Evolutionary conservation across 2,888 invertebrate species (phyloP).

Genomic region (Atethmia centrago): DNA sequence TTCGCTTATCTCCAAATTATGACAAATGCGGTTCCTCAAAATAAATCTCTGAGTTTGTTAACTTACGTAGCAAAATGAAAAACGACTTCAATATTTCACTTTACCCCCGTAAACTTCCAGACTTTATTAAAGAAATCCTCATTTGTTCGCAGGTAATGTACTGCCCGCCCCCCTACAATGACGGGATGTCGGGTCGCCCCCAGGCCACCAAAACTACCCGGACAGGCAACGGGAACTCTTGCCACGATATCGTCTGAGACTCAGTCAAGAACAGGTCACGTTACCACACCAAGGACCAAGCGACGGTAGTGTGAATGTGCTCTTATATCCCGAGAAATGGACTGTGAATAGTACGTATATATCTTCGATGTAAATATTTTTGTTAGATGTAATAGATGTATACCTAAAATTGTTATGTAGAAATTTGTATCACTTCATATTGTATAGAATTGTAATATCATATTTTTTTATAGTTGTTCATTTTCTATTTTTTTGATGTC

Average conservation of each 20-base stretch:
- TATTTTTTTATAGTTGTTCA: conserved; percentile 52
- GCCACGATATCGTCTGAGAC: conserved; percentile 90
- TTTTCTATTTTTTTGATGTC: conserved; percentile 49
- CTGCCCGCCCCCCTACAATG: conserved; percentile 88
- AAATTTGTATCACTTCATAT: conserved; percentile 29
- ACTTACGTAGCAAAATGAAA: conserved; percentile 9
- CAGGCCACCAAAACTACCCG: conserved; percentile 92
- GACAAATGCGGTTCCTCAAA: conserved; percentile 18
- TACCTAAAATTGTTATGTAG: conserved; percentile 57
- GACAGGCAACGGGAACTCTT: conserved; percentile 93
- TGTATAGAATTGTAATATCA: conserved; percentile 48
- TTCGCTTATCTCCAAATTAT: conserved; percentile 11
- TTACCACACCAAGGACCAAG: conserved; percentile 74
- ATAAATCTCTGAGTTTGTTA: not conserved
- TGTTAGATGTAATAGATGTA: conserved; percentile 50
- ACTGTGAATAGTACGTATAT: conserved; percentile 34
- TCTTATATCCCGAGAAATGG: conserved; percentile 27
- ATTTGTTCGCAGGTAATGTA: conserved; percentile 88
- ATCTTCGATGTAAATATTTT: conserved; percentile 57
- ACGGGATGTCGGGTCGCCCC: conserved; percentile 85
- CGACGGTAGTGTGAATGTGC: conserved; percentile 79
- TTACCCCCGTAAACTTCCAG: not conserved
- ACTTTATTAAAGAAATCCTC: conserved; percentile 6
- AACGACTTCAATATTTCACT: conserved; percentile 26
- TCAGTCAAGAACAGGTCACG: conserved; percentile 83